phyloP scores from a whole-genome alignment of 2,113 vertebrate genomes.

The Cephalopterus ornatus region DNA sequence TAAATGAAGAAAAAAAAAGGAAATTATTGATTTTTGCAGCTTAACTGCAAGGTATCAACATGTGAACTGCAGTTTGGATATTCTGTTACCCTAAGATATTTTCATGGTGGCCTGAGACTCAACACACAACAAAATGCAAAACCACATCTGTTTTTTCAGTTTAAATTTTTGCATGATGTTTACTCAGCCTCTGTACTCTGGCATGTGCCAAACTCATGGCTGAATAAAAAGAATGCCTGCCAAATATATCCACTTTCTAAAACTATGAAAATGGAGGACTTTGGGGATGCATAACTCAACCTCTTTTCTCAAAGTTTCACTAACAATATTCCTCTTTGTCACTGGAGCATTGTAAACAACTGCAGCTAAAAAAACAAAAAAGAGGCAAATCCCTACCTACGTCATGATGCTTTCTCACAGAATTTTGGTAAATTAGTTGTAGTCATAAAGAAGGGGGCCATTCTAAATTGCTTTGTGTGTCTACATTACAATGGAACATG shows the following conservation, averaged over 20 bases:
- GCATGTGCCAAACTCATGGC: constrained; percentile 53
- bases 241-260: constrained; percentile 63
- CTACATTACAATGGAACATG: not conserved
- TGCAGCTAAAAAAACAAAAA: not conserved
- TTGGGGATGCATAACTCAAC: constrained; percentile 58
- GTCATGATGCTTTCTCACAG: not conserved
- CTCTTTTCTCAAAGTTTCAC: constrained; percentile 32
- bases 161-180: constrained; percentile 53
- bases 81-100: constrained; percentile 21
- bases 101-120: constrained; percentile 27
- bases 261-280: constrained; percentile 56
- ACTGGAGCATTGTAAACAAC: constrained; percentile 16
- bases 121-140: constrained; percentile 46
- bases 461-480: not conserved
- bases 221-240: constrained; percentile 48
- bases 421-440: not conserved
- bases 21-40: not conserved
- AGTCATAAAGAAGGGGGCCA: not conserved
- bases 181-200: constrained; percentile 36
- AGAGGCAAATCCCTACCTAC: constrained; percentile 17
- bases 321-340: constrained; percentile 49
- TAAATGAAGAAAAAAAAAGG: too few species aligned
- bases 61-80: not conserved
- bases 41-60: not conserved
- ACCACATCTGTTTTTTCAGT: constrained; percentile 62